Percentiles rank a stretch among this genome's conserved stretches.
phyloP scores from a whole-genome alignment of 2,113 vertebrate genomes.

The Jaculus jaculus region DNA sequence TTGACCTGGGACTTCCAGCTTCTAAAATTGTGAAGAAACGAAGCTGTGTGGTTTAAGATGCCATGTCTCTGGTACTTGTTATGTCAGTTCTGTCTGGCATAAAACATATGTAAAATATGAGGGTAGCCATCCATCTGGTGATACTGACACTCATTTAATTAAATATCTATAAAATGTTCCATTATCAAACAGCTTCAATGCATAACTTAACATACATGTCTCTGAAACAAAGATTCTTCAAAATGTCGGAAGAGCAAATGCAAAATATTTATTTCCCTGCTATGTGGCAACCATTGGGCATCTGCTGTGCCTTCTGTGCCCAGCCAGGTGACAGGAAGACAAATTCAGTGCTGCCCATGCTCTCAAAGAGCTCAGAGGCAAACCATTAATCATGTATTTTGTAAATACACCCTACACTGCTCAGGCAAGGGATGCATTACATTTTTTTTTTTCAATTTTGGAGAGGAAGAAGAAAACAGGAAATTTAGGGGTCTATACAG shows the following conservation, averaged over 20 bases:
- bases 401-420: neutral
- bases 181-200: neutral
- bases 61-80: neutral
- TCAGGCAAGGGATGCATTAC: neutral
- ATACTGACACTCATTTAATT: neutral
- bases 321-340: slow-evolving; percentile 14
- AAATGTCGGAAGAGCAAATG: neutral
- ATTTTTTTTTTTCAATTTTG: slow-evolving; percentile 24
- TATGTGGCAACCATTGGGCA: neutral
- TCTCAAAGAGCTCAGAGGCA: neutral
- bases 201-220: neutral
- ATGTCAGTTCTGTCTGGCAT: neutral
- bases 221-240: neutral
- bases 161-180: slow-evolving; percentile 5
- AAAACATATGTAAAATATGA: neutral
- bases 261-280: neutral
- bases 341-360: neutral
- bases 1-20: neutral
- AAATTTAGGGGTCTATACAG: neutral
- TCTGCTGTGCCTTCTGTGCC: neutral
- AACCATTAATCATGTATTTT: neutral
- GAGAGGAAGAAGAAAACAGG: neutral
- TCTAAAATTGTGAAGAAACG: neutral
- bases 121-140: neutral
- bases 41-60: neutral